phyloP scores from a whole-genome alignment of 2,797 vertebrate species.

The Rallus crepitans region DNA sequence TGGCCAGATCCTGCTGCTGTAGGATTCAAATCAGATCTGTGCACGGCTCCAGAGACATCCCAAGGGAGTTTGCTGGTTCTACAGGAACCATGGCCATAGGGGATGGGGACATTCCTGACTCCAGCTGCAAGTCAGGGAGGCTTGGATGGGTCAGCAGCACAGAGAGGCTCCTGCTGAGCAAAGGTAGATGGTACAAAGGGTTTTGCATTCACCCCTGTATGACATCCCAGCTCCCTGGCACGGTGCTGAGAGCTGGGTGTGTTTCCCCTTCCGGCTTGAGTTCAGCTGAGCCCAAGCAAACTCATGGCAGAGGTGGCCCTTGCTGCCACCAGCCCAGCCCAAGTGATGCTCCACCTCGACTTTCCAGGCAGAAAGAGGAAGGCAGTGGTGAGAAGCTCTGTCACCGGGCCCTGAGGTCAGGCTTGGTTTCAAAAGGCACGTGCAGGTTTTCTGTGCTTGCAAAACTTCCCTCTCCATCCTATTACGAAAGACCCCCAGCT shows the following conservation, averaged over 20 bases:
- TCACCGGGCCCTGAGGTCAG: background rate
- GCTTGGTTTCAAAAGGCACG: background rate
- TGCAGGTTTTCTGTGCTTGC: background rate
- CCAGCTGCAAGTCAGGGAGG: background rate
- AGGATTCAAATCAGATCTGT: background rate
- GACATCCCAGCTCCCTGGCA: fast-evolving
- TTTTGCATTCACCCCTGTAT: background rate
- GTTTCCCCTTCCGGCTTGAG: background rate
- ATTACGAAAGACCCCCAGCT: slow-evolving; percentile 30
- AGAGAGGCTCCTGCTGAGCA: background rate
- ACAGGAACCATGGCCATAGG: background rate
- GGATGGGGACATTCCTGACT: fast-evolving
- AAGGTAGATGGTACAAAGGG: background rate
- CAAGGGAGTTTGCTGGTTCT: background rate
- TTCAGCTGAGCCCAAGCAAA: background rate
- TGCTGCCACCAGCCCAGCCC: background rate
- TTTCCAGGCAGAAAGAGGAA: slow-evolving; percentile 29
- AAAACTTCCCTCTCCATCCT: slow-evolving; percentile 51
- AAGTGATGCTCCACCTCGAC: fast-evolving
- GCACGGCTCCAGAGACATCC: background rate
- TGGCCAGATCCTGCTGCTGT: background rate
- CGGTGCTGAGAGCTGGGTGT: fast-evolving
- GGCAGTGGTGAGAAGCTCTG: background rate
- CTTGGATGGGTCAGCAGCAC: background rate
- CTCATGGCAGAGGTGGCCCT: background rate